Evolutionary conservation across 2,113 vertebrate species (phyloP), one percentile per base, ranked within the genome.

Genomic region (Chlamydotis undulata): DNA sequence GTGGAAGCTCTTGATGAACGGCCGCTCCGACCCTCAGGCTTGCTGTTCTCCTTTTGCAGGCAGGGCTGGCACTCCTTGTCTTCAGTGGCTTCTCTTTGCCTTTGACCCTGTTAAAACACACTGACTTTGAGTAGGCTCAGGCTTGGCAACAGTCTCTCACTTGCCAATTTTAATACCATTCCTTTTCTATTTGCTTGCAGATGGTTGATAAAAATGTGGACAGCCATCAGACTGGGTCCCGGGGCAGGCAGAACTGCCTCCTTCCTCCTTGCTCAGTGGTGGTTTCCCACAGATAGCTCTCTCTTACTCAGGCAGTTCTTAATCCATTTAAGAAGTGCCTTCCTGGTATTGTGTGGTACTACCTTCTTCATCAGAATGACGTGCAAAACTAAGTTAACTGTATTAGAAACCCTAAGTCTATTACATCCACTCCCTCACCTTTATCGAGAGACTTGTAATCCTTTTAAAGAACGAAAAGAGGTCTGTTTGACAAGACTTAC

Each of bases 391-490:
- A 29, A 96, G 22, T 68, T 64, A 83, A 79, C 65, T 75, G 24
- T 73, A 14, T 91, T 85, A 91, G 91, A 71, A 97, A 29, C 70
- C 45, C 37, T 65, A 25, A 86, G 19, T 88, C 90, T 35, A 10
- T 96, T 89, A 77, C 57, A 85, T 52, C 18, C 64, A 64, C 37
- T 86, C 88, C 1, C 7, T 50, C 76, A 81, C 56, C 69, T 87
- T 95, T 77, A 74, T 91, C 53, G 76, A 56, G 56, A 1, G 4
- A 28, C 26, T 69, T 85, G 53, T 93, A 87, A 88, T 91, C 53
- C 37, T 69, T 91, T 93, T 94, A 87, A 83, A 63, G 74, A 87
- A 76, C 50, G 74, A 87, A 76, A 76, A 53, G 39, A 94, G 43
- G 47, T 77, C 43, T 74, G 16, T 94, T 91, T 94, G 68, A 74